A percentile compares a stretch with the other conserved stretches of the same genome.
Conservation (phyloP, 2,888 invertebrate species). For the Chrysolina americana region DNA sequence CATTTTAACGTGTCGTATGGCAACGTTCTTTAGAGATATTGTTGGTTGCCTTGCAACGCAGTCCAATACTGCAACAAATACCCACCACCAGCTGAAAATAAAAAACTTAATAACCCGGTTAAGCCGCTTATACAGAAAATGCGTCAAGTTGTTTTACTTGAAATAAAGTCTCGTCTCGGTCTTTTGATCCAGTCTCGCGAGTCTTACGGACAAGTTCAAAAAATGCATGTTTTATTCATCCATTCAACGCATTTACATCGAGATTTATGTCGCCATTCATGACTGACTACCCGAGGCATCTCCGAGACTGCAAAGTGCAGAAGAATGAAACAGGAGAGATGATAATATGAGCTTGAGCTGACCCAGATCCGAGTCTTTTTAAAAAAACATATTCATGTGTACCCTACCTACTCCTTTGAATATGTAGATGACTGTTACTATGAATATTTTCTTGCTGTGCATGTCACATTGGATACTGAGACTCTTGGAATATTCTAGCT, state of each 20-base stretch:
- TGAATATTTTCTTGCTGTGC: too few relatives aligned
- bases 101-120: slow-evolving; percentile 19
- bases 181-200: slow-evolving; percentile 25
- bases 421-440: too few relatives aligned
- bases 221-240: slow-evolving; percentile 43
- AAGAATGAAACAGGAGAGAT: too few relatives aligned
- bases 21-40: too few relatives aligned
- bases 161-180: slow-evolving; percentile 6
- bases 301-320: too few relatives aligned
- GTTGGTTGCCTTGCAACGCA: background rate
- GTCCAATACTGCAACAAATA: background rate
- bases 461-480: too few relatives aligned
- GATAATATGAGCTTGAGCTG: too few relatives aligned
- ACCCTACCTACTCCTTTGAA: too few relatives aligned
- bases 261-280: slow-evolving; percentile 39
- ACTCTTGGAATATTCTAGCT: too few relatives aligned
- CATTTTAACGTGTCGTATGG: too few relatives aligned
- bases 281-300: slow-evolving; percentile 10
- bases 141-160: slow-evolving; percentile 16
- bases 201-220: slow-evolving; percentile 26
- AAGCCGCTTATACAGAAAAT: slow-evolving; percentile 11
- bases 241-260: slow-evolving; percentile 32
- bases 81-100: background rate
- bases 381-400: too few relatives aligned
- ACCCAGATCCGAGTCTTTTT: too few relatives aligned